A percentile compares a stretch with the other conserved stretches of the same genome.
These are phyloP conservation scores for Typhlichthys eigenmanni DNA, from an alignment of 2,797 vertebrate species.

Conservation along the genomic window DNA sequence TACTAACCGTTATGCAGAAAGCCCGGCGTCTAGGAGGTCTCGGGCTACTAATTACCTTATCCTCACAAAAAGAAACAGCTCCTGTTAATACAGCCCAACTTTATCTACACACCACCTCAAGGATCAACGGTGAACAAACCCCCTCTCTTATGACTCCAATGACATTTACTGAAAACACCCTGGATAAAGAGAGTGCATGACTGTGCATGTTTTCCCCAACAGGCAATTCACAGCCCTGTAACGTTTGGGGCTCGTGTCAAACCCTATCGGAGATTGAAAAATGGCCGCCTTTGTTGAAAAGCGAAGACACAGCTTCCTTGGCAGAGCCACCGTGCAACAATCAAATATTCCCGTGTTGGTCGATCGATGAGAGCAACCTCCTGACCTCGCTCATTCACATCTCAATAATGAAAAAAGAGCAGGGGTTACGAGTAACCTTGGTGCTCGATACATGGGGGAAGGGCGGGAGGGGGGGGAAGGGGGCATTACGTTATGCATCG, in stretches of 20 bases:
- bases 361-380: constrained; percentile 58
- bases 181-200: constrained; percentile 5
- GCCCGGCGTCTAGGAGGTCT: constrained; percentile 42
- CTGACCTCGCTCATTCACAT: constrained; percentile 68
- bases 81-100: constrained; percentile 44
- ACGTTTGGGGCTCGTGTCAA: constrained; percentile 3
- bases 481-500: constrained; percentile 26
- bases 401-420: constrained; percentile 72
- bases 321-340: constrained; percentile 54
- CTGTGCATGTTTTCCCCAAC: constrained; percentile 24
- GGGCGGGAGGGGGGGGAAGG: neutral
- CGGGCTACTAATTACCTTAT: constrained; percentile 60
- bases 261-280: constrained; percentile 5
- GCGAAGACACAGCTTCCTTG: constrained; percentile 45
- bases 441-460: constrained; percentile 40
- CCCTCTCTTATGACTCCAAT: too few relatives aligned
- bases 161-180: neutral
- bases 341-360: constrained; percentile 72
- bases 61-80: constrained; percentile 44
- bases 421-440: constrained; percentile 66
- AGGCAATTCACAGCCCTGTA: constrained; percentile 9
- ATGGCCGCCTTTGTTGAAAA: constrained; percentile 27
- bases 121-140: constrained; percentile 28
- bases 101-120: constrained; percentile 33
- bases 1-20: constrained; percentile 48